Conservation (phyloP, 2,888 invertebrate genomes). For the Oscheius sp. region DNA sequence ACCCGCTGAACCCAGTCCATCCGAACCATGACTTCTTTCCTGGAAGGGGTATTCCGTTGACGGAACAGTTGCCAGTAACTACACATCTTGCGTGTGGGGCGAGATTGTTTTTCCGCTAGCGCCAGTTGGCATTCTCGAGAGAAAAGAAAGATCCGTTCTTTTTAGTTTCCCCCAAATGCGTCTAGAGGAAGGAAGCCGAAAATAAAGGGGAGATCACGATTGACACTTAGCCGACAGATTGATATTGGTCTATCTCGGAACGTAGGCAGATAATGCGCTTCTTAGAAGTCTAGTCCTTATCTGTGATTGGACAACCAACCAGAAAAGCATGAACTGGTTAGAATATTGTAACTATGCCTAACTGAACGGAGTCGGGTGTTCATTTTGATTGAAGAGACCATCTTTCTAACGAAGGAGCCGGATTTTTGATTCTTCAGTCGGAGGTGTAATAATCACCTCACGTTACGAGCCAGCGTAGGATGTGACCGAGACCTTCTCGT, state of each 20-base stretch:
- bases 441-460: constrained; percentile 35
- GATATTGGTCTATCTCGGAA: no score
- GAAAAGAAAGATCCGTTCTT: no score
- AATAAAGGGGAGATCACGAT: no score
- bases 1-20: neutral
- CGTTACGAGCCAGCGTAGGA: constrained; percentile 33
- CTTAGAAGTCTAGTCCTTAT: no score
- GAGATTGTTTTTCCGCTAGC: constrained; percentile 27
- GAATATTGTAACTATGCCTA: no score
- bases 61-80: constrained; percentile 31
- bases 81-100: constrained; percentile 34
- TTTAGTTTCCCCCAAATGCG: no score
- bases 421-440: constrained; percentile 13
- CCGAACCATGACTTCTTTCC: neutral
- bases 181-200: no score
- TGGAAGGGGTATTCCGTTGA: constrained; percentile 7
- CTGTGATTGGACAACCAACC: no score
- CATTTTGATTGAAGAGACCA: constrained; percentile 3
- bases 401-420: neutral
- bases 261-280: no score
- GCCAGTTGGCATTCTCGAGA: constrained; percentile 31
- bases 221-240: no score
- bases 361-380: no score
- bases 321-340: no score
- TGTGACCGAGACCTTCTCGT: constrained; percentile 4